Evolutionary conservation across 2,888 invertebrate genomes (phyloP).

Genomic region (Nowickia ferox): DNA sequence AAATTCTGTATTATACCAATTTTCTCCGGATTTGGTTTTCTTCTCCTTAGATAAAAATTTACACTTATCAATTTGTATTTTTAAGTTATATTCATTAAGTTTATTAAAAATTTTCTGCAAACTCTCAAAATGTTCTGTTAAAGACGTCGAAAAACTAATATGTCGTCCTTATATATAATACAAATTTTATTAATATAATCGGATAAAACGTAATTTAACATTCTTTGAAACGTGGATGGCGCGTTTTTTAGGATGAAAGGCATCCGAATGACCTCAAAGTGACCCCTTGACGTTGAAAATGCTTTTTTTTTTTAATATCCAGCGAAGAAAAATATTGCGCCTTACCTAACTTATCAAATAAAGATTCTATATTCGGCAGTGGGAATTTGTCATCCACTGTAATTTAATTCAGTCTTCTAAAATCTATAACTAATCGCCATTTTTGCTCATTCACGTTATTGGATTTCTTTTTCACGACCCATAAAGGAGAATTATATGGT

Average conservation of each 20-base stretch:
- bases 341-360: too few species aligned
- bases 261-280: background rate
- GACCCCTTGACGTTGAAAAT: too few species aligned
- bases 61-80: conserved; percentile 20
- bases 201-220: background rate
- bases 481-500: background rate
- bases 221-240: too few species aligned
- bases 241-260: background rate
- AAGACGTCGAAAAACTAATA: conserved; percentile 7
- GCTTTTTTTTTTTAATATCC: too few species aligned
- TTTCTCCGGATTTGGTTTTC: too few species aligned
- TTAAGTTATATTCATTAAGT: conserved; percentile 1
- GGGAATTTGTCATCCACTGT: background rate
- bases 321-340: too few species aligned
- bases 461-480: background rate
- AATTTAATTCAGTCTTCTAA: background rate
- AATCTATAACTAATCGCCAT: conserved; percentile 18
- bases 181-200: conserved; percentile 16
- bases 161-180: background rate
- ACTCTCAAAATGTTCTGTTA: conserved; percentile 19
- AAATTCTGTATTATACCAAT: too few species aligned
- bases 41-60: conserved; percentile 1
- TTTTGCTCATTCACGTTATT: background rate
- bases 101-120: background rate
- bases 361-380: too few species aligned